Evolutionary conservation across 2,113 vertebrate species (phyloP).

Genomic region (Dinomys branickii): DNA sequence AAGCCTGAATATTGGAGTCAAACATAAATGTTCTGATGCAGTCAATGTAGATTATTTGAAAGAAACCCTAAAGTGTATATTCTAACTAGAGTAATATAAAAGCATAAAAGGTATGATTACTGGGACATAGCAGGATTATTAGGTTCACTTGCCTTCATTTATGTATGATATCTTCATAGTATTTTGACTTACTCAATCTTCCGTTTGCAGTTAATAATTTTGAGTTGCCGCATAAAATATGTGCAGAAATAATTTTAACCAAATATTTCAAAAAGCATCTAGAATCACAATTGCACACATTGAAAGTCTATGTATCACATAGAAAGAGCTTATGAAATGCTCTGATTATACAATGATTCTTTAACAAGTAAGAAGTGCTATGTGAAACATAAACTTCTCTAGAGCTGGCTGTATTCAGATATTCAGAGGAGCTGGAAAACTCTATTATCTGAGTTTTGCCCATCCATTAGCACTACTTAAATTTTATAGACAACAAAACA

Average conservation of each 20-base stretch:
- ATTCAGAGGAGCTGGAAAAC: constrained; percentile 45
- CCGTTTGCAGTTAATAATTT: background rate
- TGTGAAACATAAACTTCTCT: background rate
- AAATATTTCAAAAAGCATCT: background rate
- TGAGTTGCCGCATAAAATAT: background rate
- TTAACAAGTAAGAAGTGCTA: background rate
- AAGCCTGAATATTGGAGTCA: background rate
- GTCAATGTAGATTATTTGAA: background rate
- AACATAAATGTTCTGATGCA: background rate
- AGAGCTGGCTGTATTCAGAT: background rate
- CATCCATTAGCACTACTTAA: constrained; percentile 50
- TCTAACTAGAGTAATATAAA: background rate
- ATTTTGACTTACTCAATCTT: background rate
- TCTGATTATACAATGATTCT: background rate
- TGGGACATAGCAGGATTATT: background rate
- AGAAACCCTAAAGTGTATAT: background rate
- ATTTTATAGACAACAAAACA: constrained; percentile 57
- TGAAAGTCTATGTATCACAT: background rate
- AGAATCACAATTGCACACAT: background rate
- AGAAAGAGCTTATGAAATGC: background rate
- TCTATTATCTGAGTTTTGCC: constrained; percentile 42
- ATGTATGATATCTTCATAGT: constrained; percentile 2
- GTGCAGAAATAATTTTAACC: background rate
- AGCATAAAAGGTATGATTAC: background rate
- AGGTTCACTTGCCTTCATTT: background rate